Percentiles rank a stretch among this genome's conserved stretches.
Evolutionary conservation across 2,888 invertebrate genomes (phyloP).

Genomic region (Orchesellides sinensis): DNA sequence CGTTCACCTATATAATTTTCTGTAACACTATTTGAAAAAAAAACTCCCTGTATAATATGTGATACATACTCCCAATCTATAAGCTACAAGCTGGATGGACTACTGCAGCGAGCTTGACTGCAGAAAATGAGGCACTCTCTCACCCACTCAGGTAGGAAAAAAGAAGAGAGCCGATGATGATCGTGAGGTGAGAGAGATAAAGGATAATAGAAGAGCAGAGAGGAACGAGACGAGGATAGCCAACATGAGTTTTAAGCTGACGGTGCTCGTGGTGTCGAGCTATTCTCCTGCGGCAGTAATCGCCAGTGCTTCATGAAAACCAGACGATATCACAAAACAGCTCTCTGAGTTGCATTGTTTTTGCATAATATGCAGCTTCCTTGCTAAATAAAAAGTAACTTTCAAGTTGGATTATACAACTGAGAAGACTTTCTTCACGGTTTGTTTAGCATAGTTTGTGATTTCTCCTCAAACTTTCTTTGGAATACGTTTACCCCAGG

Average conservation of each 20-base stretch:
- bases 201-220: conserved; percentile 23
- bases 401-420: background rate
- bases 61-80: background rate
- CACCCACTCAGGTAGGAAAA: conserved; percentile 21
- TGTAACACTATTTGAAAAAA: too few relatives aligned
- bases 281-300: conserved; percentile 54
- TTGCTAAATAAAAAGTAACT: background rate
- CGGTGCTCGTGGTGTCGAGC: conserved; percentile 21
- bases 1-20: too few relatives aligned
- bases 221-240: conserved; percentile 29
- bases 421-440: background rate
- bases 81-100: background rate
- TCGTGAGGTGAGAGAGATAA: conserved; percentile 34
- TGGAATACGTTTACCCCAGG: too few relatives aligned
- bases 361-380: conserved; percentile 4
- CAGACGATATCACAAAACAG: conserved; percentile 55
- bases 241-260: conserved; percentile 20
- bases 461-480: background rate
- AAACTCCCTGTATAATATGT: too few relatives aligned
- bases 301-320: conserved; percentile 61
- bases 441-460: background rate
- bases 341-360: conserved; percentile 36
- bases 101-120: too few relatives aligned
- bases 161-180: conserved; percentile 17
- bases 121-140: conserved; percentile 12